Conservation (phyloP, 2,888 invertebrate genomes). For the Sclerodermus sp. region DNA sequence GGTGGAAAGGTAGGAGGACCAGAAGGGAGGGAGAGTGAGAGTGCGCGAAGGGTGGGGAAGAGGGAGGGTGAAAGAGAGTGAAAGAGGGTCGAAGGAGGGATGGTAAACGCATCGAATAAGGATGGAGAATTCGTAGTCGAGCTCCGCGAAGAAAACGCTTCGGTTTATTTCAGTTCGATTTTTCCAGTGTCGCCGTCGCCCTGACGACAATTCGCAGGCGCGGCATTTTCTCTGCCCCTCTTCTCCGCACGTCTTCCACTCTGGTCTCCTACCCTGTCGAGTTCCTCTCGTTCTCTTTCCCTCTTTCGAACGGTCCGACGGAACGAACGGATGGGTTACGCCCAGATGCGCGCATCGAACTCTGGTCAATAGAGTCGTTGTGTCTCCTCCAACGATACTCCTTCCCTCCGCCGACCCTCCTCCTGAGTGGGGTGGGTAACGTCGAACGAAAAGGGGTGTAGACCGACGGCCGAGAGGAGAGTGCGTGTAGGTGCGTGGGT, state of each 20-base stretch:
- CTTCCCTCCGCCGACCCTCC: constrained; percentile 8
- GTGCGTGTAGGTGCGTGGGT: constrained; percentile 59
- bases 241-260: constrained; percentile 7
- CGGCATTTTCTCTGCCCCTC: constrained; percentile 32
- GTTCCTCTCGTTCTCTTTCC: constrained; percentile 24
- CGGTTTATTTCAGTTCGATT: constrained; percentile 58
- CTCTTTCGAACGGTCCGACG: constrained; percentile 18
- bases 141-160: constrained; percentile 50
- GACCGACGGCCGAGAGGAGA: constrained; percentile 19
- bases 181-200: constrained; percentile 56
- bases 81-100: neutral
- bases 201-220: constrained; percentile 58
- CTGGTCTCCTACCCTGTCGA: constrained; percentile 14
- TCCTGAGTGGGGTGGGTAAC: neutral
- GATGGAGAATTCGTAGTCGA: constrained; percentile 22
- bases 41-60: neutral
- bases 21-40: constrained; percentile 9
- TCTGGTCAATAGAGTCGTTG: constrained; percentile 56
- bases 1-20: constrained; percentile 8
- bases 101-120: too few relatives aligned
- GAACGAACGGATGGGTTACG: constrained; percentile 55
- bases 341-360: constrained; percentile 59
- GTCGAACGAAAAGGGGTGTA: constrained; percentile 21
- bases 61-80: neutral
- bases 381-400: constrained; percentile 33